Conservation (phyloP, 2,797 vertebrate genomes). For the Gadopsis bispinosus region DNA sequence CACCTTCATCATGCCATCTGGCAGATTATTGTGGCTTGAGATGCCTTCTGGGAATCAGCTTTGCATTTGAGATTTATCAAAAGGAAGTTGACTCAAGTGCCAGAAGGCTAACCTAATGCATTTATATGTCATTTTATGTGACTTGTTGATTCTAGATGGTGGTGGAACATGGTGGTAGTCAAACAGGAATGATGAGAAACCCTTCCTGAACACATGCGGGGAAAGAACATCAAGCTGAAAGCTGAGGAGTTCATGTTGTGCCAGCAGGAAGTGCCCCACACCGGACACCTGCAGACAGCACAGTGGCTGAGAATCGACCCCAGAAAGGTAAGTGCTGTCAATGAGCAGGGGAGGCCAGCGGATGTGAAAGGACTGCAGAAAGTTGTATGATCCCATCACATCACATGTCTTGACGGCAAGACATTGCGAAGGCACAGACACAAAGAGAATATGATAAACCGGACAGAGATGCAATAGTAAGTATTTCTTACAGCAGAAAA, state of each 20-base stretch:
- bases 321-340: slow-evolving; percentile 30
- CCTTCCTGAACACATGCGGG: not conserved
- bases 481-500: not conserved
- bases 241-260: not conserved
- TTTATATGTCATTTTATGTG: slow-evolving; percentile 3
- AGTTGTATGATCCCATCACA: slow-evolving; percentile 11
- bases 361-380: not conserved
- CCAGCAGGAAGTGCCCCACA: not conserved
- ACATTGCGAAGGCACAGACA: not conserved
- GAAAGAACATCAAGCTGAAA: slow-evolving; percentile 5
- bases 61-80: slow-evolving; percentile 6
- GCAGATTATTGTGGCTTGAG: not conserved
- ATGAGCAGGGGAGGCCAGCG: not conserved
- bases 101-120: not conserved
- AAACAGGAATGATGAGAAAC: slow-evolving; percentile 5
- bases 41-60: slow-evolving; percentile 1
- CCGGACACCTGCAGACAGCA: slow-evolving; percentile 24
- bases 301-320: not conserved
- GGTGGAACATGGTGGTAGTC: not conserved
- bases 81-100: not conserved
- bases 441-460: not conserved
- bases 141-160: slow-evolving; percentile 8
- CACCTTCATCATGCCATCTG: not conserved
- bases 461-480: not conserved
- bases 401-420: slow-evolving; percentile 9